These are phyloP conservation scores for Phyllostomus hastatus DNA, from an alignment of 2,113 vertebrate genomes.

Conservation along the genomic window DNA sequence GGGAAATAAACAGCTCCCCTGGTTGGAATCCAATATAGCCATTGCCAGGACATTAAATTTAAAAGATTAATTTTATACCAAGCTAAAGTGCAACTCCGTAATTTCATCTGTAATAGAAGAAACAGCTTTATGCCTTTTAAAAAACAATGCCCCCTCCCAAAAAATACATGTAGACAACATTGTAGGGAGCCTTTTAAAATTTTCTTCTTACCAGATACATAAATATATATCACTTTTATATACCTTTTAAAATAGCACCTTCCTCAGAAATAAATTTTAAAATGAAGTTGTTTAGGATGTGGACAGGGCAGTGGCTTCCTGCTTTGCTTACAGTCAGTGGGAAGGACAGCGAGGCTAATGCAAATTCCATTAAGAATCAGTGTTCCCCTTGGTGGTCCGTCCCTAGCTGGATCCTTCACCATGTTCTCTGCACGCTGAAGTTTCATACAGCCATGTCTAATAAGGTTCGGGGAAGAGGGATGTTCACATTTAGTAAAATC, in stretches of 20 bases:
- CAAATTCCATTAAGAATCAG: constrained; percentile 29
- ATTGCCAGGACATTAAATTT: constrained; percentile 1
- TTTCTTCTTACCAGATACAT: background rate
- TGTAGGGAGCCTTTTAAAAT: constrained; percentile 35
- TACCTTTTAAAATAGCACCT: constrained; percentile 7
- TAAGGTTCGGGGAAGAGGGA: constrained; percentile 3
- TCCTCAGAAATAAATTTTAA: constrained; percentile 47
- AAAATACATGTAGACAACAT: background rate
- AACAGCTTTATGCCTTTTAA: background rate
- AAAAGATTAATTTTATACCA: constrained; percentile 31
- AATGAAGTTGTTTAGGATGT: background rate
- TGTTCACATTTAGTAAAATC: constrained; percentile 30
- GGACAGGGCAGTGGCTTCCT: background rate
- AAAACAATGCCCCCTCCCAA: background rate
- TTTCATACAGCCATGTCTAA: background rate
- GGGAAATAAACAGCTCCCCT: background rate
- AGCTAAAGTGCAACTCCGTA: constrained; percentile 10
- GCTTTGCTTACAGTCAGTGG: background rate
- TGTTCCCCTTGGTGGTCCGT: background rate
- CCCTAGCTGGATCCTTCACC: constrained; percentile 25
- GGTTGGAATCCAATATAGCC: background rate
- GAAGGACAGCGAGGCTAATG: constrained; percentile 61
- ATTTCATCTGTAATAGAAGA: background rate
- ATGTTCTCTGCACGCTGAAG: background rate
- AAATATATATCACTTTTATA: background rate